Conservation (phyloP, 2,888 invertebrate genomes). For the Phymatocera aterrima region DNA sequence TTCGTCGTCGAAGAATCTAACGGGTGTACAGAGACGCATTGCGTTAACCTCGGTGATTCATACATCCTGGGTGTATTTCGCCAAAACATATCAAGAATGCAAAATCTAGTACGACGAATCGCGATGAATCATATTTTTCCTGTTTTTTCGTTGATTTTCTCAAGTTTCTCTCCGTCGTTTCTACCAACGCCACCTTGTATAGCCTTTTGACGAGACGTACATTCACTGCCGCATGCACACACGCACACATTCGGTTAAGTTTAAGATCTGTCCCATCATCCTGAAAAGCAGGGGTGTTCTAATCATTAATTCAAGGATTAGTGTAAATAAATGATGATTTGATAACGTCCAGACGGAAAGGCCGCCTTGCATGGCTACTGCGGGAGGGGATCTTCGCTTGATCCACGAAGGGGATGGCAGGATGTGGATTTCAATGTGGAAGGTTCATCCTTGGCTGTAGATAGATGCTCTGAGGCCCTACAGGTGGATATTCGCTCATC, state of each 20-base stretch:
- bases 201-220: conserved; percentile 7
- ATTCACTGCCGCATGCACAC: background rate
- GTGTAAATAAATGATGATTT: conserved; percentile 73
- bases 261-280: conserved; percentile 70
- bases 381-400: conserved; percentile 58
- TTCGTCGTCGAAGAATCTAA: conserved; percentile 69
- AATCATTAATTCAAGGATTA: conserved; percentile 74
- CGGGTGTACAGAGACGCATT: conserved; percentile 62
- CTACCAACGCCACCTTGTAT: conserved; percentile 34
- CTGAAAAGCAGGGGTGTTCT: conserved; percentile 63
- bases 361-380: conserved; percentile 60
- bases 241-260: conserved; percentile 57
- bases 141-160: background rate
- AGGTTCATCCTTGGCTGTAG: conserved; percentile 48
- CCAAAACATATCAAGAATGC: background rate
- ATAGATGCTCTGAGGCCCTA: conserved; percentile 46
- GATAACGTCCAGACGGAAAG: conserved; percentile 68
- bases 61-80: background rate
- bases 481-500: conserved; percentile 62
- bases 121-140: background rate
- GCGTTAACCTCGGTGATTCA: background rate
- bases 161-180: background rate
- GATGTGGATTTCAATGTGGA: conserved; percentile 45
- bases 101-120: background rate
- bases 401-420: conserved; percentile 51